Evolutionary conservation across 2,888 invertebrate genomes (phyloP).

Genomic region (Stenchaetothrips biformis): DNA sequence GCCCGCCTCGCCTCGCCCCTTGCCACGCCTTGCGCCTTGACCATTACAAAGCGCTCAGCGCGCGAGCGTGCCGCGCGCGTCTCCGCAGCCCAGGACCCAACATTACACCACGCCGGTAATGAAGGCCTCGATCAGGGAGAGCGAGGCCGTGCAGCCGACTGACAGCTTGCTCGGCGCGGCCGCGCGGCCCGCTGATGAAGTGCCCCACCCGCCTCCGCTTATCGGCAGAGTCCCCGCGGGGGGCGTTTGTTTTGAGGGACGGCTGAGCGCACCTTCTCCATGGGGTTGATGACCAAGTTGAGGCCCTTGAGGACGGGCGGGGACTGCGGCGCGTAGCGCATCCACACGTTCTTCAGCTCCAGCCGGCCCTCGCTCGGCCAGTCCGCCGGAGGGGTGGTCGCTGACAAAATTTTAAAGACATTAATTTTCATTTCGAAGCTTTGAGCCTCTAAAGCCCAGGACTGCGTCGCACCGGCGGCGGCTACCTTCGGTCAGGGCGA

Average conservation of each 20-base stretch:
- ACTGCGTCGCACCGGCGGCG: background rate
- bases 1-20: no score
- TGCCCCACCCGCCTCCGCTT: background rate
- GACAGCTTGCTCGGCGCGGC: no score
- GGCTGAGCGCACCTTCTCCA: constrained; percentile 48
- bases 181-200: no score
- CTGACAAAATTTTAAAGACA: background rate
- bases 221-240: background rate
- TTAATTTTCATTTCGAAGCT: no score
- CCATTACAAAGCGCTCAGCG: constrained; percentile 15
- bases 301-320: constrained; percentile 54
- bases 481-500: constrained; percentile 28
- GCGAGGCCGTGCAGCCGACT: no score
- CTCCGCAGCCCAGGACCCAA: no score
- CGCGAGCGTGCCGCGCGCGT: background rate
- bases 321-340: constrained; percentile 53
- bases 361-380: constrained; percentile 56
- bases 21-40: background rate
- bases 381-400: constrained; percentile 45
- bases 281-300: constrained; percentile 51
- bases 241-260: background rate
- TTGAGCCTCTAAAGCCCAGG: no score
- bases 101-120: no score
- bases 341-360: constrained; percentile 50
- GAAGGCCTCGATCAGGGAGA: no score